phyloP scores from a whole-genome alignment of 2,797 vertebrate species.

The Amblyopsis hoosieri region DNA sequence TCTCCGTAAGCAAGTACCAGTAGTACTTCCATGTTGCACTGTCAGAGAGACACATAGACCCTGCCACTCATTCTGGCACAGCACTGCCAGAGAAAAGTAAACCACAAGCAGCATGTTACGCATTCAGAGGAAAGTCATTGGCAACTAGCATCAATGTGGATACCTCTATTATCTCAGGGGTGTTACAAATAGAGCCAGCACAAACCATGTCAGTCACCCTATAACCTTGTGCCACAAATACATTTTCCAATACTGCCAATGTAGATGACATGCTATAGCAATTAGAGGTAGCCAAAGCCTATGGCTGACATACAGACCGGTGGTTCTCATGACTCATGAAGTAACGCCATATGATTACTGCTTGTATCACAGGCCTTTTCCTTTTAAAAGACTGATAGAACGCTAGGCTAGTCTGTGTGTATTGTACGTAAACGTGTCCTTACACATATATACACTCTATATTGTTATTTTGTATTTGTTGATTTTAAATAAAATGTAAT shows the following conservation, averaged over 20 bases:
- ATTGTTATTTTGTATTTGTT: slow-evolving; percentile 84
- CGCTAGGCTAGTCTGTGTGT: slow-evolving; percentile 76
- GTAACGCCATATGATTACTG: slow-evolving; percentile 52
- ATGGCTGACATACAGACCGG: slow-evolving; percentile 57
- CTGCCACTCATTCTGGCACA: slow-evolving; percentile 50
- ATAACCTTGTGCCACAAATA: slow-evolving; percentile 64
- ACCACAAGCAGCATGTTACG: slow-evolving; percentile 38
- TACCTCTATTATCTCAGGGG: slow-evolving; percentile 75
- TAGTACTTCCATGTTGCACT: slow-evolving; percentile 66
- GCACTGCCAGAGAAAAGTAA: slow-evolving; percentile 59
- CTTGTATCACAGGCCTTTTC: slow-evolving; percentile 59
- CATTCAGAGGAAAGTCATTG: slow-evolving; percentile 47
- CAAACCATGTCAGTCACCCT: slow-evolving; percentile 66
- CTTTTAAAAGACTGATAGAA: slow-evolving; percentile 65
- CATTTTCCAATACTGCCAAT: slow-evolving; percentile 72
- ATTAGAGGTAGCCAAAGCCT: slow-evolving; percentile 43
- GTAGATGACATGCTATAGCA: slow-evolving; percentile 54
- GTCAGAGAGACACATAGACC: slow-evolving; percentile 46
- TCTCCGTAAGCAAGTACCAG: slow-evolving; percentile 56
- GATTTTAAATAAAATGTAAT: slow-evolving; percentile 82
- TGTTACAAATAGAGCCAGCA: slow-evolving; percentile 76
- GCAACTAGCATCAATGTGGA: slow-evolving; percentile 62
- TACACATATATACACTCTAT: slow-evolving; percentile 55
- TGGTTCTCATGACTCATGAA: slow-evolving; percentile 33
- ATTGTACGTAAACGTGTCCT: slow-evolving; percentile 74